Percentiles rank a stretch among this genome's conserved stretches.
phyloP scores from a whole-genome alignment of 2,888 invertebrate genomes.

The Cinara cedri region DNA sequence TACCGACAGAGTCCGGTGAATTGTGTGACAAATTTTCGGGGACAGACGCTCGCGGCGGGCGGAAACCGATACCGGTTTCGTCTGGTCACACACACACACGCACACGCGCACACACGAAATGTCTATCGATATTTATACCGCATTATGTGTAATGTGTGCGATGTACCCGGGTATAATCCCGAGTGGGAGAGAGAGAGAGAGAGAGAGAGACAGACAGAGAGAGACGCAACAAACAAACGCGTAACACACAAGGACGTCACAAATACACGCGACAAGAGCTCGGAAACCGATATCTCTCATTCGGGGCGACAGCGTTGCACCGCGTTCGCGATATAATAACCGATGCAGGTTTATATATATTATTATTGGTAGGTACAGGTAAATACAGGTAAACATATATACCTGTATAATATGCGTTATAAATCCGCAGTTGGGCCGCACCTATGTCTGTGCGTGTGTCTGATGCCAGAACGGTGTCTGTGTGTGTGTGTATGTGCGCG shows the following conservation, averaged over 20 bases:
- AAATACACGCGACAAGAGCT: constrained; percentile 4
- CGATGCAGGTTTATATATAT: not conserved
- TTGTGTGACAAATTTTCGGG: constrained; percentile 55
- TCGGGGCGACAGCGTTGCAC: constrained; percentile 39
- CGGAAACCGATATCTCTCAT: constrained; percentile 54
- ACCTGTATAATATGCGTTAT: constrained; percentile 8
- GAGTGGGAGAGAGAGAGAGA: not conserved
- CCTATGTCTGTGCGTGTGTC: constrained; percentile 33
- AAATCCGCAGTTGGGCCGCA: constrained; percentile 54
- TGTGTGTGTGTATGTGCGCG: not conserved
- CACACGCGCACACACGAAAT: not conserved
- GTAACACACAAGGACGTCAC: too few relatives aligned
- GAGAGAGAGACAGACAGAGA: too few relatives aligned
- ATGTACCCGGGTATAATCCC: constrained; percentile 24
- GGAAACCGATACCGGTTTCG: constrained; percentile 53
- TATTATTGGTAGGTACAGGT: too few relatives aligned
- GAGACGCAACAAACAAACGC: too few relatives aligned
- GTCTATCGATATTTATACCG: too few relatives aligned
- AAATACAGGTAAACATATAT: too few relatives aligned
- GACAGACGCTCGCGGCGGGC: constrained; percentile 20
- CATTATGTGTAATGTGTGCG: too few relatives aligned
- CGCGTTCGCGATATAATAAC: constrained; percentile 3
- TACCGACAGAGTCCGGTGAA: constrained; percentile 34
- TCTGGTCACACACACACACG: constrained; percentile 19
- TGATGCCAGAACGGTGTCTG: not conserved